Percentiles rank a stretch among this genome's conserved stretches.
Evolutionary conservation across 2,797 vertebrate genomes (phyloP).

Genomic region (Sternotherus odoratus): DNA sequence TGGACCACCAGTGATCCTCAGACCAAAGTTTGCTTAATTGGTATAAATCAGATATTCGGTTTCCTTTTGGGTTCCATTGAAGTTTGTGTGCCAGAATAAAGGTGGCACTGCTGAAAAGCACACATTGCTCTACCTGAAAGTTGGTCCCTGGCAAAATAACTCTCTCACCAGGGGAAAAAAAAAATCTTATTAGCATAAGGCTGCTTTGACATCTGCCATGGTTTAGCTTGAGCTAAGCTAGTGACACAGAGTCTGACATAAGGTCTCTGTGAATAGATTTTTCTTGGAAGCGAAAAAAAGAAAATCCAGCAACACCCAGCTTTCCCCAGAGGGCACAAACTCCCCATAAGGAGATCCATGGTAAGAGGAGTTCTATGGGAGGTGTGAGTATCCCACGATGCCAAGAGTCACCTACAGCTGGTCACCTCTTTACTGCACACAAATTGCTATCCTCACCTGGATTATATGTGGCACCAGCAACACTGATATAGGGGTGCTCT

Average conservation of each 20-base stretch:
- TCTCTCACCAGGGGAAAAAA: neutral
- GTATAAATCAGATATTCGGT: neutral
- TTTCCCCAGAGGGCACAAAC: neutral
- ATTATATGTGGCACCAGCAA: neutral
- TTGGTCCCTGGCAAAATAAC: neutral
- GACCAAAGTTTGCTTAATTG: neutral
- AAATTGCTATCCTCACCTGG: neutral
- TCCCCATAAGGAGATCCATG: neutral
- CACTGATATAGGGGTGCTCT: neutral
- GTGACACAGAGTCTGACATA: neutral
- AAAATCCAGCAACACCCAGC: neutral
- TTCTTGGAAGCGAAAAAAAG: neutral
- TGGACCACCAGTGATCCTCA: accelerated
- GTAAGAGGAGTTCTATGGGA: neutral
- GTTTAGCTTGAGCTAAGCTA: conserved; percentile 15
- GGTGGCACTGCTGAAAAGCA: accelerated
- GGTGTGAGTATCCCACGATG: neutral
- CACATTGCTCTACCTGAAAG: neutral
- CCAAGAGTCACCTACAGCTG: neutral
- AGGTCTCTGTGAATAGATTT: neutral
- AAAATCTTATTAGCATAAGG: neutral
- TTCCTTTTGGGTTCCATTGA: neutral
- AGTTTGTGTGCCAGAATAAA: neutral
- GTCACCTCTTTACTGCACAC: neutral
- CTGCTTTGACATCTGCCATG: neutral